These are phyloP conservation scores for Oophaga pumilio DNA, from an alignment of 2,113 vertebrate genomes.

Conservation along the genomic window DNA sequence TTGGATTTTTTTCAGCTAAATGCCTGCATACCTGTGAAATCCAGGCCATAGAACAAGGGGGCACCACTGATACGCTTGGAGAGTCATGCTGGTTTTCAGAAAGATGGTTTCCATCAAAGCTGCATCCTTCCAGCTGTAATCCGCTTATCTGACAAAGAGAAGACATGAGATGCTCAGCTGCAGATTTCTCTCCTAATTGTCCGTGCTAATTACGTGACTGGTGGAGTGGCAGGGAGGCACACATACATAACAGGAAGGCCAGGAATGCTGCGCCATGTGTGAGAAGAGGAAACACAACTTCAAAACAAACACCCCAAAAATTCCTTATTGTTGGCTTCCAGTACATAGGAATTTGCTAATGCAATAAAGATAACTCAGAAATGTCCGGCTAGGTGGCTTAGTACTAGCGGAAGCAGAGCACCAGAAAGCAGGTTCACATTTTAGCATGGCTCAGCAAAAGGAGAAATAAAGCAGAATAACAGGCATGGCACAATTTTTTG, in stretches of 20 bases:
- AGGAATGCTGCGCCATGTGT: conserved; percentile 56
- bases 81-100: conserved; percentile 92
- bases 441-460: conserved; percentile 56
- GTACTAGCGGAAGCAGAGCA: conserved; percentile 61
- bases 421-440: conserved; percentile 53
- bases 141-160: conserved; percentile 80
- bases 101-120: conserved; percentile 88
- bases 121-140: conserved; percentile 91
- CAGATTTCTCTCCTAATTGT: conserved; percentile 47
- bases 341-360: conserved; percentile 60
- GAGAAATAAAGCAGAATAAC: not conserved
- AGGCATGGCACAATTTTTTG: not conserved
- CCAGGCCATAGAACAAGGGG: conserved; percentile 93
- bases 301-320: conserved; percentile 55
- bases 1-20: not conserved
- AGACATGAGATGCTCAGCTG: conserved; percentile 61
- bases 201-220: conserved; percentile 51
- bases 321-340: conserved; percentile 42
- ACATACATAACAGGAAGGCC: conserved; percentile 61
- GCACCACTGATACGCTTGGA: conserved; percentile 89
- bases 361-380: conserved; percentile 56
- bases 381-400: conserved; percentile 56
- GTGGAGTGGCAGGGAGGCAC: conserved; percentile 33
- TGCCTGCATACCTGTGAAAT: conserved; percentile 81
- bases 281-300: conserved; percentile 60